Evolutionary conservation across 2,113 vertebrate species (phyloP), one percentile per base, ranked within the genome.

Genomic region (Poeciliopsis prolifica): DNA sequence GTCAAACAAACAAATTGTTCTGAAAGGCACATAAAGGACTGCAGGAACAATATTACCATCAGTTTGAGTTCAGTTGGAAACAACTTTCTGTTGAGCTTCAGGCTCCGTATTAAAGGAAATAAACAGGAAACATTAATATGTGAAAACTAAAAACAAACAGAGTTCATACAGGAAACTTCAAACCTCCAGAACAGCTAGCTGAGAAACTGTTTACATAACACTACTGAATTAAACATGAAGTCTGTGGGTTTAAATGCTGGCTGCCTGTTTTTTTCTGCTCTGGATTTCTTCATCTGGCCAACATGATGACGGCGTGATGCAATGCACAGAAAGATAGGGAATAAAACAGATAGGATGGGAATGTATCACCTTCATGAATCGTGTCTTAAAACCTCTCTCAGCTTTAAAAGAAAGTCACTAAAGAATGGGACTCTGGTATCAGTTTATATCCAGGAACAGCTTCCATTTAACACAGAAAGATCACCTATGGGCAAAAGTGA

Each of bases 221-320:
- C 68, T 58, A 11, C 15, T 70, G 31, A 70, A 69, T 69, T 33
- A 54, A 69, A 35, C 42, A 68, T 68, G 30, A 60, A 17, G 24
- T 35, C 51, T 60, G 51, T 70, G 31, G 31, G 24, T 61, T 70
- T 9, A 60, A 33, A 33, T 33, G 5, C 9, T 24, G 66, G 5
- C 29, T 35, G 24, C 24, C 30, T 37, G 68, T 17, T 54, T 48
- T 48, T 70, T 33, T 35, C 48, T 70, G 48, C 68, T 33, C 51
- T 60, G 68, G 68, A 26, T 69, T 30, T n/a, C 29, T n/a, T 60
- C 10, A 60, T 31, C n/a, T 35, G 48, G 48, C 22, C 19, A 11
- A 24, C 29, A 48, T 19, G 15, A 44, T 9, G 12, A 13, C 7
- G 12, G 35, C 24, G 26, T 70, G 68, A 70, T 70, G 68, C 48